Base-by-base conservation (phyloP, 1,140 invertebrate species). In the Acromyrmex charruanus region DNA sequence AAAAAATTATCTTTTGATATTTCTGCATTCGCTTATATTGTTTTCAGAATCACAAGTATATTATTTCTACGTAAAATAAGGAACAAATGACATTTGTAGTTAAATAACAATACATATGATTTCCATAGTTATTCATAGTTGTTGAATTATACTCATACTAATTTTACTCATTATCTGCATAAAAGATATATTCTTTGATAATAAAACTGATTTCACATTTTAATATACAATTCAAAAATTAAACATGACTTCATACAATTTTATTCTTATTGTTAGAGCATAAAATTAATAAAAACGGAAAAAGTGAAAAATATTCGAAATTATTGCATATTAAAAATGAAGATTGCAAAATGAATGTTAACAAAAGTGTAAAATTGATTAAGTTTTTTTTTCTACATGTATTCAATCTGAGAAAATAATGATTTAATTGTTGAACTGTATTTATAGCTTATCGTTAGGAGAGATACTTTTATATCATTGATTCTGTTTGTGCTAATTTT, bases 11-110 rank as follows among this genome's bases (percentile, higher is more conserved):
- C 5, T 68, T 68, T 14, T 72, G 25, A 28, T 53, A 53, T 28
- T 71, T 3, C 0, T 21, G 21, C 6, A 44, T 2, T 51, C 0
- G 25, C 0, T 53, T 5, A n/a, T 25, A 10, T 51, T 6, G 3
- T 49, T 61, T 61, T n/a, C 18, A 71, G 9, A 72, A 16, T 0
- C 39, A 71, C 7, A 51, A 28, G 18, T 72, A 28, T 18, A 18
- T 51, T 72, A 72, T 28, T 49, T 3, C 6, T 71, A 53, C 31
- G 51, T 72, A n/a, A 71, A 72, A 31, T 53, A 49, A 72, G 49
- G 16, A 72, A 72, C 0, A 31, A 49, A 12, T 53, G 10, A 44
- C 9, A 10, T 39, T 39, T 12, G 25, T 28, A 49, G 35, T 72
- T 14, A 53, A 28, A 72, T 53, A 25, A 10, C 2, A 51, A 72